phyloP scores from a whole-genome alignment of 1,140 invertebrate genomes.

The Drosophila tsacasi region DNA sequence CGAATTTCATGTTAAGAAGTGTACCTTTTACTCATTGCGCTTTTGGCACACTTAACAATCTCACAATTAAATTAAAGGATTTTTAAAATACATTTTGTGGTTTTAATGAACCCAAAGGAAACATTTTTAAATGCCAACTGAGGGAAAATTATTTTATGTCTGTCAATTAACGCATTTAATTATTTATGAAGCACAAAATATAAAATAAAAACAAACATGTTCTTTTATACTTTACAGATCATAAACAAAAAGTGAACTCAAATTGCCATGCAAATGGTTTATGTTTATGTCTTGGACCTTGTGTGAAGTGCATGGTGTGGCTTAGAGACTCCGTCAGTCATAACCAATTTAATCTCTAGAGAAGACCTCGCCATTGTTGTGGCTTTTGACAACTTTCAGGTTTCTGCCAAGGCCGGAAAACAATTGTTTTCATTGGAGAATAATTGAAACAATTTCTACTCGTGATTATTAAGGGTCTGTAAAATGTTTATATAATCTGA shows the following conservation, averaged over 20 bases:
- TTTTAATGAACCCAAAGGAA: conserved; percentile 28
- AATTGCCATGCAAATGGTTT: conserved; percentile 42
- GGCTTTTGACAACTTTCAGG: conserved; percentile 50
- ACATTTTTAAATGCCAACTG: conserved; percentile 1
- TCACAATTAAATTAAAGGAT: conserved; percentile 12
- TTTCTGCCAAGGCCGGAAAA: conserved; percentile 28
- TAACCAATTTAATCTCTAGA: background rate
- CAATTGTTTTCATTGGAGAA: conserved; percentile 1
- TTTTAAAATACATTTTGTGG: conserved; percentile 11
- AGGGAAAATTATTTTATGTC: background rate
- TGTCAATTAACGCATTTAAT: background rate
- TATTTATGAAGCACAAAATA: too few relatives aligned
- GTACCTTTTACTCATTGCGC: conserved; percentile 5
- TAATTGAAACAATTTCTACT: conserved; percentile 1
- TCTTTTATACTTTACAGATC: conserved; percentile 1
- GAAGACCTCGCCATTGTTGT: conserved; percentile 49
- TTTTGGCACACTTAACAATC: conserved; percentile 40
- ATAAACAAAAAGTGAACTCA: conserved; percentile 17
- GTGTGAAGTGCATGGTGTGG: conserved; percentile 25
- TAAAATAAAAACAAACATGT: background rate
- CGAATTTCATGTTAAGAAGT: background rate
- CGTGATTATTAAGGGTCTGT: conserved; percentile 1
- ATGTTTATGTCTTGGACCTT: conserved; percentile 31
- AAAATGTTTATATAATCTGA: background rate
- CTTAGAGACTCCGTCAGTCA: conserved; percentile 15